phyloP scores from a whole-genome alignment of 2,888 invertebrate species.

The Molorchus minor region DNA sequence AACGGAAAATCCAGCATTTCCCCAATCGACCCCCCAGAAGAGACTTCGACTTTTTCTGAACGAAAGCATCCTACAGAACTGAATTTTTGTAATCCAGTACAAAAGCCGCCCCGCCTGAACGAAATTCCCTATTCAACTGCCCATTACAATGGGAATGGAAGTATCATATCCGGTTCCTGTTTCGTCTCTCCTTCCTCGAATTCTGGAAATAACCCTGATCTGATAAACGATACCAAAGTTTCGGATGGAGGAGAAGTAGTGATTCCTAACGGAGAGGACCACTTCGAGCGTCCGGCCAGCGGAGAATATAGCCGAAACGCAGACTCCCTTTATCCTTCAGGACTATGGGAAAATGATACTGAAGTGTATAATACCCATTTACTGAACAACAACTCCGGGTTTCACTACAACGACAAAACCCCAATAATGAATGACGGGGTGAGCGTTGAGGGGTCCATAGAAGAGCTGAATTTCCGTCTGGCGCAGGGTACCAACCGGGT shows the following conservation, averaged over 20 bases:
- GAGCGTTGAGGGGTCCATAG: conserved; percentile 69
- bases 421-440: conserved; percentile 75
- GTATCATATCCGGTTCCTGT: conserved; percentile 71
- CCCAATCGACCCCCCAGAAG: conserved; percentile 58
- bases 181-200: conserved; percentile 80
- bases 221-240: conserved; percentile 83
- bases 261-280: conserved; percentile 47
- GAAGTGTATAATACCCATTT: conserved; percentile 67
- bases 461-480: conserved; percentile 72
- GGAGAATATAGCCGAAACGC: conserved; percentile 82
- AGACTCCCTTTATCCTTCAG: conserved; percentile 81
- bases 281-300: conserved; percentile 69
- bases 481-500: conserved; percentile 53
- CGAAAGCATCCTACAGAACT: conserved; percentile 61
- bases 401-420: conserved; percentile 76
- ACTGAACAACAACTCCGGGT: conserved; percentile 66
- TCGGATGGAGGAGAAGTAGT: conserved; percentile 67
- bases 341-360: conserved; percentile 75
- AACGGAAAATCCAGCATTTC: conserved; percentile 64
- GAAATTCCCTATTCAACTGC: conserved; percentile 76
- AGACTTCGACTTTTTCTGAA: conserved; percentile 62
- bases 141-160: conserved; percentile 74
- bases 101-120: conserved; percentile 75
- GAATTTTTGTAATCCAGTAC: conserved; percentile 71
- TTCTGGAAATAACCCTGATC: conserved; percentile 82